Percentiles rank a stretch among this genome's conserved stretches.
Conservation (phyloP, 2,888 invertebrate genomes). For the Margaritifera margaritifera region DNA sequence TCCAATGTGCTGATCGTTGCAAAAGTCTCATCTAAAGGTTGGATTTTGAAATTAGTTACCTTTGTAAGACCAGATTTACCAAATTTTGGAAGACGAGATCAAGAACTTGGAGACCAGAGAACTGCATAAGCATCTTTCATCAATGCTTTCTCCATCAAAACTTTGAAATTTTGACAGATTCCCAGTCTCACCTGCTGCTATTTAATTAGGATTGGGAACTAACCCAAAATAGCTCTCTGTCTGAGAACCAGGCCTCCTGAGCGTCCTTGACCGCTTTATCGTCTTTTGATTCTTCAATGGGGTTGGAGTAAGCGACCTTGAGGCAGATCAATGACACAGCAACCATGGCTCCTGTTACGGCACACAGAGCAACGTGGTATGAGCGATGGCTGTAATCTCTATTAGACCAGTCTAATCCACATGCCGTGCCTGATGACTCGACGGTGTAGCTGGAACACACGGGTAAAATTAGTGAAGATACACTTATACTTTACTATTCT, state of each 20-base stretch:
- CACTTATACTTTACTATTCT: too few relatives aligned
- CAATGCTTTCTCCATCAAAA: too few relatives aligned
- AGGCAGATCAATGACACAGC: slow-evolving; percentile 20
- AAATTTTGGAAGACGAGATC: too few relatives aligned
- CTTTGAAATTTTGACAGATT: too few relatives aligned
- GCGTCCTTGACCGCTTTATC: slow-evolving; percentile 7
- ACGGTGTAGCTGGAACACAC: slow-evolving; percentile 28
- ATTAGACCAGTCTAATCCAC: slow-evolving; percentile 35
- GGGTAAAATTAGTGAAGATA: too few relatives aligned
- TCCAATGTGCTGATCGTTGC: too few relatives aligned
- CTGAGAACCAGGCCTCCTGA: slow-evolving; percentile 35
- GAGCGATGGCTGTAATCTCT: slow-evolving; percentile 33
- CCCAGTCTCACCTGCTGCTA: background rate
- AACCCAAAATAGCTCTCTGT: slow-evolving; percentile 44
- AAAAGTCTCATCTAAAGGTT: too few relatives aligned
- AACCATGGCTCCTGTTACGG: slow-evolving; percentile 13
- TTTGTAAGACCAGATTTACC: too few relatives aligned
- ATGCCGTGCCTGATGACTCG: slow-evolving; percentile 42
- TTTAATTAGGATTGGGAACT: background rate
- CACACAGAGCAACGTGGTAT: slow-evolving; percentile 23
- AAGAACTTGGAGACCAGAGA: too few relatives aligned
- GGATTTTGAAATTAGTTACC: too few relatives aligned
- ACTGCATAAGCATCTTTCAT: too few relatives aligned
- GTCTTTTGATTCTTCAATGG: background rate
- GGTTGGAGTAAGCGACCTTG: slow-evolving; percentile 16